Evolutionary conservation across 2,888 invertebrate species (phyloP).

Genomic region (Myopa tessellatipennis): DNA sequence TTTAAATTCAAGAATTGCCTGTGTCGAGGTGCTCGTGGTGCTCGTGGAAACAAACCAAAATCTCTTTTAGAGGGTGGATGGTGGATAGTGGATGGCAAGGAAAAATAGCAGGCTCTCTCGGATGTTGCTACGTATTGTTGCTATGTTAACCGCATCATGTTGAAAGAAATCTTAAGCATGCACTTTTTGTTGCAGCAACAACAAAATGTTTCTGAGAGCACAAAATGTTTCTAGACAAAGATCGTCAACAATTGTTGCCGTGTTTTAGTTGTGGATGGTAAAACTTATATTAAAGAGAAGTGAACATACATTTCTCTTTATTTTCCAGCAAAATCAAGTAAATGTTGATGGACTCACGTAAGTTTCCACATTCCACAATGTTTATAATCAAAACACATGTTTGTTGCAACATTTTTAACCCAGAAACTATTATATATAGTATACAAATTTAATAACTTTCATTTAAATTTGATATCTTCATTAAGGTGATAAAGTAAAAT

Average conservation of each 20-base stretch:
- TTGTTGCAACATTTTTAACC: too few species aligned
- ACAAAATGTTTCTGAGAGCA: background rate
- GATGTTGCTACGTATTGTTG: too few species aligned
- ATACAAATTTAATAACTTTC: too few species aligned
- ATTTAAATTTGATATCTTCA: too few species aligned
- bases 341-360: background rate
- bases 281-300: background rate
- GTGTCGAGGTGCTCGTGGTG: conserved; percentile 22
- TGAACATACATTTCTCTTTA: background rate
- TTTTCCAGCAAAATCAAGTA: background rate
- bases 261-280: background rate
- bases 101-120: too few species aligned
- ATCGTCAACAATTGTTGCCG: background rate
- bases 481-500: too few species aligned
- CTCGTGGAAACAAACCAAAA: conserved; percentile 38
- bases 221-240: background rate
- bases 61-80: conserved; percentile 7
- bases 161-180: too few species aligned
- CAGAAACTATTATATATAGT: too few species aligned
- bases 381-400: background rate
- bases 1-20: conserved; percentile 53
- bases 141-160: too few species aligned
- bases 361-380: background rate
- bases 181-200: too few species aligned
- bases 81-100: background rate